Evolutionary conservation across 2,113 vertebrate species (phyloP).

Genomic region (Heptranchias perlo): DNA sequence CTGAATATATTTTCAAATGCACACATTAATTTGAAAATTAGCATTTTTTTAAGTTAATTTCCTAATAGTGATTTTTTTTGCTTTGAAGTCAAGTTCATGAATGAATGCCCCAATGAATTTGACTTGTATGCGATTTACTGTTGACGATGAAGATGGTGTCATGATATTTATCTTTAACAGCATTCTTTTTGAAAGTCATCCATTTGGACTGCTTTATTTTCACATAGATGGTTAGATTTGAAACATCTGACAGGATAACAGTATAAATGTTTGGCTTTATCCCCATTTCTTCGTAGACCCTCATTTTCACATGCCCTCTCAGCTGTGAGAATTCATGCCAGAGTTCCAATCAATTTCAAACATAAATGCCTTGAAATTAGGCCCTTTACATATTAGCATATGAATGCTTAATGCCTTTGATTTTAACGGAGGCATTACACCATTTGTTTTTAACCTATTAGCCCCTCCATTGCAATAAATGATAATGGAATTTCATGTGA

Average conservation of each 20-base stretch:
- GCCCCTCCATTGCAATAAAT: not conserved
- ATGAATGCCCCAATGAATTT: not conserved
- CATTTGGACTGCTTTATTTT: not conserved
- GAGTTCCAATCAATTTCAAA: not conserved
- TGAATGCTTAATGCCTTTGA: not conserved
- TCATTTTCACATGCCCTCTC: not conserved
- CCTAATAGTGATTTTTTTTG: not conserved
- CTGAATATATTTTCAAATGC: not conserved
- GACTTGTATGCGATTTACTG: not conserved
- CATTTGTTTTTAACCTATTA: not conserved
- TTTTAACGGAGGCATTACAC: not conserved
- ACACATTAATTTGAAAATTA: not conserved
- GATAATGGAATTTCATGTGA: not conserved
- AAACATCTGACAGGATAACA: not conserved
- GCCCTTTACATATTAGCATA: not conserved
- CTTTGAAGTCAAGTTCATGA: not conserved
- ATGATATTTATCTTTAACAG: not conserved
- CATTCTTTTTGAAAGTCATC: not conserved
- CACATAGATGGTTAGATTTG: not conserved
- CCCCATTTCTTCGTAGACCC: no score
- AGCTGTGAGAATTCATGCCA: not conserved
- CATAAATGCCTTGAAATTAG: not conserved
- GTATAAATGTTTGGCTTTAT: not conserved
- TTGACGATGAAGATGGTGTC: not conserved
- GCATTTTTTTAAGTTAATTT: no score